A percentile compares a stretch with the other conserved stretches of the same genome.
phyloP scores from a whole-genome alignment of 2,888 invertebrate species.

The Drosophila melanosoma region DNA sequence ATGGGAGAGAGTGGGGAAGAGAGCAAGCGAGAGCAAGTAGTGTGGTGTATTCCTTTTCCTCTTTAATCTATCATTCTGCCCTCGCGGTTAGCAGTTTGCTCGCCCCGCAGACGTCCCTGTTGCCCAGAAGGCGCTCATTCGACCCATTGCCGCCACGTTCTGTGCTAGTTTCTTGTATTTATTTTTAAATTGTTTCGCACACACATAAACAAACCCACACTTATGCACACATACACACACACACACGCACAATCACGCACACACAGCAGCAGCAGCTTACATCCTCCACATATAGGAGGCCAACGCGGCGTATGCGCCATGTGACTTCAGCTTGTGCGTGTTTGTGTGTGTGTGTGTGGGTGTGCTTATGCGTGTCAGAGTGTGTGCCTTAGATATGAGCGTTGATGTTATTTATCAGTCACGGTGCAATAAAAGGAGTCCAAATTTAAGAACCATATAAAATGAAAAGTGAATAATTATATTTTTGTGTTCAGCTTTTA shows the following conservation, averaged over 20 bases:
- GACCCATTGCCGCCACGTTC: conserved; percentile 55
- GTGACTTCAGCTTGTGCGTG: conserved; percentile 57
- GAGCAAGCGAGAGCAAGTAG: not conserved
- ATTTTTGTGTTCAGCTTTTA: not conserved
- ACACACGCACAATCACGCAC: conserved; percentile 15
- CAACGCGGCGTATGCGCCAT: conserved; percentile 62
- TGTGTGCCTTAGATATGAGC: conserved; percentile 4
- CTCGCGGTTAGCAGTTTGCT: conserved; percentile 53
- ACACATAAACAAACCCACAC: conserved; percentile 46
- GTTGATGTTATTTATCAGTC: not conserved
- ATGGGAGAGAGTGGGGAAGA: not conserved
- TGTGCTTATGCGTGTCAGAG: conserved; percentile 11
- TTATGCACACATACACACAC: conserved; percentile 15
- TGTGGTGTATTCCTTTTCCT: conserved; percentile 17
- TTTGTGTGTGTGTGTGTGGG: conserved; percentile 21
- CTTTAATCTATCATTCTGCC: conserved; percentile 77
- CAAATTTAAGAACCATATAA: not conserved
- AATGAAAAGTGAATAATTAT: not conserved
- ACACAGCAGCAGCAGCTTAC: conserved; percentile 42
- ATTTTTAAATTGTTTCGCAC: conserved; percentile 77
- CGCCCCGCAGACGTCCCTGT: conserved; percentile 9
- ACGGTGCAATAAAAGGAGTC: not conserved
- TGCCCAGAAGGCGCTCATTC: conserved; percentile 36
- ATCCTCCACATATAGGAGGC: conserved; percentile 50
- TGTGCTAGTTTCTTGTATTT: conserved; percentile 80